Percentiles rank a stretch among this genome's conserved stretches.
phyloP scores from a whole-genome alignment of 1,140 invertebrate genomes.

The Rhynchophorus ferrugineus region DNA sequence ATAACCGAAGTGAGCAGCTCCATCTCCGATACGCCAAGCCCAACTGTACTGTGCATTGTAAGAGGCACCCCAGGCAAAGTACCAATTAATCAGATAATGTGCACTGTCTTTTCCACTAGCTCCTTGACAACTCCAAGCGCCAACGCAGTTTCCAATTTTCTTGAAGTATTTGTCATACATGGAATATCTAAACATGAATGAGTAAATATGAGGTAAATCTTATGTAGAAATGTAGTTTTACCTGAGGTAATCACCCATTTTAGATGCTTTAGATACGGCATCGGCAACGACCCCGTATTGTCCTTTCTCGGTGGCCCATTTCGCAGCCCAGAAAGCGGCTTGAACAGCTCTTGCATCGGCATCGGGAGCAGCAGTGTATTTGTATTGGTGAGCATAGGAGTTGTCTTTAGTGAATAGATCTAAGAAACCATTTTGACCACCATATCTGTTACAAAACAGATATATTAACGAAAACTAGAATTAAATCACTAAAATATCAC shows the following conservation, averaged over 20 bases:
- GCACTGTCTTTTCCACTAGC: constrained; percentile 21
- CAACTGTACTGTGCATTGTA: constrained; percentile 8
- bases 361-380: constrained; percentile 23
- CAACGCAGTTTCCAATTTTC: constrained; percentile 13
- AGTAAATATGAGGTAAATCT: too few relatives aligned
- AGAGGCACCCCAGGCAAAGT: constrained; percentile 20
- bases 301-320: constrained; percentile 22
- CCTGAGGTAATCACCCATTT: constrained; percentile 21
- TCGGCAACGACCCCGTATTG: constrained; percentile 2
- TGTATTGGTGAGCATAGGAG: constrained; percentile 18
- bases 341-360: constrained; percentile 22
- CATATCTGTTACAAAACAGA: background rate
- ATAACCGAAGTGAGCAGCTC: constrained; percentile 20
- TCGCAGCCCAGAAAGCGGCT: constrained; percentile 22
- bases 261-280: constrained; percentile 18
- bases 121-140: constrained; percentile 10
- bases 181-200: constrained; percentile 10
- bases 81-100: constrained; percentile 21
- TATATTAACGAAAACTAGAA: background rate
- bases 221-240: background rate
- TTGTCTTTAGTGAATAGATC: constrained; percentile 14
- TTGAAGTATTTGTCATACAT: constrained; percentile 24
- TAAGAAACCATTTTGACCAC: constrained; percentile 16
- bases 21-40: constrained; percentile 22
- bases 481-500: constrained; percentile 2